Conservation (phyloP, 2,888 invertebrate species). For the Psylliodes chrysocephalus region DNA sequence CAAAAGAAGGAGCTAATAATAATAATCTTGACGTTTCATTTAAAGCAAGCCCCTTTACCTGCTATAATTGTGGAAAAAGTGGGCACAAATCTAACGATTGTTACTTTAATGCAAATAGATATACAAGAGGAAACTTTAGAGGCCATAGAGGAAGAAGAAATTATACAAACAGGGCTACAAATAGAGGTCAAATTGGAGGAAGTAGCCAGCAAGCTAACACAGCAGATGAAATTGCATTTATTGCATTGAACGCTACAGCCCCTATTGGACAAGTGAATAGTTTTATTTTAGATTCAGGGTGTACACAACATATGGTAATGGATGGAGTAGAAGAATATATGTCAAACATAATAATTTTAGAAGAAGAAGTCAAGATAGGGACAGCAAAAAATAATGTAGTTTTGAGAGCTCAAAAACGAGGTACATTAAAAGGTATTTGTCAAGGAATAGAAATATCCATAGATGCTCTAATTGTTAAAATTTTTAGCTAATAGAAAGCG, state of each 20-base stretch:
- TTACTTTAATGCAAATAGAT: neutral
- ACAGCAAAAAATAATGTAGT: slow-evolving; percentile 20
- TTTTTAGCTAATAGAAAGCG: no score
- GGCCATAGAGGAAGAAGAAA: slow-evolving; percentile 44
- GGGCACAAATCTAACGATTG: slow-evolving; percentile 28
- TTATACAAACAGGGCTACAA: slow-evolving; percentile 43
- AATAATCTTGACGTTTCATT: slow-evolving; percentile 26
- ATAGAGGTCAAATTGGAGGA: slow-evolving; percentile 41
- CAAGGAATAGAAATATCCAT: slow-evolving; percentile 27
- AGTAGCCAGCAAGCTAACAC: slow-evolving; percentile 29
- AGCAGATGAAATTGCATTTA: slow-evolving; percentile 30
- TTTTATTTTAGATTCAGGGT: slow-evolving; percentile 32
- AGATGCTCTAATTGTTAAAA: no score
- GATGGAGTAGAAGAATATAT: slow-evolving; percentile 21
- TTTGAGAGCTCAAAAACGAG: slow-evolving; percentile 12
- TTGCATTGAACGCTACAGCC: slow-evolving; percentile 12
- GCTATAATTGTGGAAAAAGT: slow-evolving; percentile 33
- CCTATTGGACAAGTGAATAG: slow-evolving; percentile 2
- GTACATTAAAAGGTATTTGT: slow-evolving; percentile 21
- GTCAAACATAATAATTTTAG: slow-evolving; percentile 11
- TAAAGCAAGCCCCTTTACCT: slow-evolving; percentile 19
- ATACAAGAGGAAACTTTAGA: slow-evolving; percentile 6
- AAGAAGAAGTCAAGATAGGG: slow-evolving; percentile 25
- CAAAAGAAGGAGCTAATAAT: slow-evolving; percentile 7
- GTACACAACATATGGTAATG: slow-evolving; percentile 27